phyloP scores from a whole-genome alignment of 1,140 invertebrate species.

The Latrodectus geometricus region DNA sequence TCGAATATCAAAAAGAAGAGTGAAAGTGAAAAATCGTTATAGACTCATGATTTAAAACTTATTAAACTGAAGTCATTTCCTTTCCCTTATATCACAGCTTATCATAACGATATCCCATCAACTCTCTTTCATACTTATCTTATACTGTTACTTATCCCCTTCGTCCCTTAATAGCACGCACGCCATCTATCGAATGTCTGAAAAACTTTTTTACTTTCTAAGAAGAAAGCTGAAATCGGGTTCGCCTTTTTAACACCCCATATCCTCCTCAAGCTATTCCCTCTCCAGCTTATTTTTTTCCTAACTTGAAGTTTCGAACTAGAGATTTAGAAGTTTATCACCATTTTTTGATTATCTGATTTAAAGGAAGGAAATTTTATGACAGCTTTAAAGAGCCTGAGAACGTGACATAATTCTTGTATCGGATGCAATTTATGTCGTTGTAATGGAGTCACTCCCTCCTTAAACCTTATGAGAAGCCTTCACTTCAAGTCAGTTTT shows the following conservation, averaged over 20 bases:
- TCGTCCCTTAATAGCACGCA: conserved; percentile 36
- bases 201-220: conserved; percentile 28
- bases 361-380: conserved; percentile 53
- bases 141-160: conserved; percentile 40
- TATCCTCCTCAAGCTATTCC: conserved; percentile 23
- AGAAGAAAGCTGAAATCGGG: neutral
- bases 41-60: conserved; percentile 49
- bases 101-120: conserved; percentile 54
- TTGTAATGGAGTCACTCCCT: conserved; percentile 34
- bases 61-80: conserved; percentile 49
- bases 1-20: neutral
- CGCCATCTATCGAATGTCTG: conserved; percentile 8
- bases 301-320: conserved; percentile 11
- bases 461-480: conserved; percentile 3
- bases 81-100: conserved; percentile 14
- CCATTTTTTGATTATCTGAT: conserved; percentile 57
- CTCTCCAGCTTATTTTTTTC: conserved; percentile 15
- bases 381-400: conserved; percentile 35
- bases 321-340: conserved; percentile 53
- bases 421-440: conserved; percentile 48
- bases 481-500: conserved; percentile 4
- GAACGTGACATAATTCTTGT: conserved; percentile 56
- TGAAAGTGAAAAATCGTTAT: neutral
- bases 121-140: conserved; percentile 15
- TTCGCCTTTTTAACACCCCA: conserved; percentile 46